Conservation (phyloP, 64 coral and sea anemone species). For the Trachythela sp. region DNA sequence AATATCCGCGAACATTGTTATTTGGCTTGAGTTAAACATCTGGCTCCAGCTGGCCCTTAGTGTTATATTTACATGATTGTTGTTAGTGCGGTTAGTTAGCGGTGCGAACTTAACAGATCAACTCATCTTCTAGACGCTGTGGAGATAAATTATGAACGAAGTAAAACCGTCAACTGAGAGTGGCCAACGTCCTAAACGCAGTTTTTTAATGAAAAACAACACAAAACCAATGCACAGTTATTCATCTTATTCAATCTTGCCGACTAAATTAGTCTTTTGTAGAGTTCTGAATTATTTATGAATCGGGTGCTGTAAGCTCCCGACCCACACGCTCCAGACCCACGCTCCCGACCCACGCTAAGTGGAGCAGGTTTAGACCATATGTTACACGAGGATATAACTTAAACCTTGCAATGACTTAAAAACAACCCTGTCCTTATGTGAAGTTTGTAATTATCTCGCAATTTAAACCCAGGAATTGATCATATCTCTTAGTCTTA, state of each 20-base stretch:
- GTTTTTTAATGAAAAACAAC: background rate
- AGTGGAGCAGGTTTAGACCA: too few species aligned
- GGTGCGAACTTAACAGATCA: background rate
- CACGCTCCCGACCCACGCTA: too few species aligned
- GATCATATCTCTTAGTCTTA: too few species aligned
- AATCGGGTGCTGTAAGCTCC: background rate
- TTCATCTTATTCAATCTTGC: background rate
- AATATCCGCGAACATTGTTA: background rate
- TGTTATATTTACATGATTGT: slow-evolving; percentile 4
- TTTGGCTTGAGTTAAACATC: background rate
- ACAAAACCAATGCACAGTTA: background rate
- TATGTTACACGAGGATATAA: too few species aligned
- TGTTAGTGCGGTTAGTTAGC: slow-evolving; percentile 11
- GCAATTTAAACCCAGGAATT: too few species aligned
- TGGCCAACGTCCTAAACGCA: background rate
- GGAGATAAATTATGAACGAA: background rate
- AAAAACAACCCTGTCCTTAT: too few species aligned
- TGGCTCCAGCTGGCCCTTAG: background rate
- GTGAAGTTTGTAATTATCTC: too few species aligned
- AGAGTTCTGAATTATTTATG: background rate
- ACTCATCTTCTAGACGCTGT: background rate
- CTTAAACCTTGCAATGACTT: too few species aligned
- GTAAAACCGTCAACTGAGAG: background rate
- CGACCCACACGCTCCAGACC: background rate
- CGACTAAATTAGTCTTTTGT: background rate